Base-by-base conservation (phyloP, 2,113 vertebrate genomes). In the Aix galericulata region DNA sequence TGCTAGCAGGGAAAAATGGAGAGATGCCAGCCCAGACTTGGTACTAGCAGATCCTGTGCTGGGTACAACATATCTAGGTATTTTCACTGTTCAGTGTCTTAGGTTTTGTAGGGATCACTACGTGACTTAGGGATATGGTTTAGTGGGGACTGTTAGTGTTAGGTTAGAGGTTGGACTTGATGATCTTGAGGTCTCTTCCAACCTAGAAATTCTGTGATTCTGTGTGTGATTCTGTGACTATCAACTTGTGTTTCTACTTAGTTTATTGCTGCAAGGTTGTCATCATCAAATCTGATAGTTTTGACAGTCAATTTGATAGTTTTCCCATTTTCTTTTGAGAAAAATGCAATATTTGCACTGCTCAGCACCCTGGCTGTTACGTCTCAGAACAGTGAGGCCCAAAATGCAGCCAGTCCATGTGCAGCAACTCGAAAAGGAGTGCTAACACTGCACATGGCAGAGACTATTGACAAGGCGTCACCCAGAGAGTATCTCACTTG, bases 21-120 rank as follows among this genome's bases (percentile, higher is more conserved):
- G 34, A 46, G 34, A 23, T 64, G 42, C 9, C 2, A 1, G 25
- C 74, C 59, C 34, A 55, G 5, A 1, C 6, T 7, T 36, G 5
- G 13, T 44, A 2, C 80, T 46, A 0, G 46, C 42, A 53, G 56
- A 64, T 2, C 22, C n/a, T 55, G 0, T 5, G n/a, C 40, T 40
- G 71, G 53, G 22, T 62, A n/a, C 29, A 6, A 6, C 0, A 0
- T 1, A 9, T 2, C 44, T 56, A 13, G 8, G 23, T 22, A 5
- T 38, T 50, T 27, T 25, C 20, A 22, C 52, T 74, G 56, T 76
- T 83, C 52, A 52, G 34, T 22, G 21, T 29, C 34, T 46, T 42
- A 46, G 0, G 6, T 62, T 56, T 62, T 36, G 22, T 22, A 53
- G 42, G 55, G 4, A 7, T 74, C 34, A 14, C 17, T 1, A 7